Percentiles rank a stretch among this genome's conserved stretches.
Evolutionary conservation across 2,797 vertebrate species (phyloP).

Genomic region (Arnoldichthys spilopterus): DNA sequence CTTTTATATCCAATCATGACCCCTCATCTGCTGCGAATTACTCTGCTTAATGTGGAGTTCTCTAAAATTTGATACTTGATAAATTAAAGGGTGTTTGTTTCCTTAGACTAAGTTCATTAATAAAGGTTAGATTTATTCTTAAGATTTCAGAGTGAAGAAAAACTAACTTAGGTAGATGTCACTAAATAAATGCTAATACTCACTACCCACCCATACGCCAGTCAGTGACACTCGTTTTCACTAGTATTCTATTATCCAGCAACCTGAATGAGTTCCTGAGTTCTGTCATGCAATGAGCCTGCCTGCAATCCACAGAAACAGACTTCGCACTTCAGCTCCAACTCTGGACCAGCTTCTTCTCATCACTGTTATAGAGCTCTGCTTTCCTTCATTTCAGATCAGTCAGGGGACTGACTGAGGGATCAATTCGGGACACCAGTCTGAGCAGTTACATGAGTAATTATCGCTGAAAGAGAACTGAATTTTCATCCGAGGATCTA

Average conservation of each 20-base stretch:
- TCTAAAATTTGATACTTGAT: too few relatives aligned
- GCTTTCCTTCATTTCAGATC: conserved; percentile 1
- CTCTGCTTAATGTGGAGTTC: too few relatives aligned
- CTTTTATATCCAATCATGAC: too few relatives aligned
- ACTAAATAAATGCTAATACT: not conserved
- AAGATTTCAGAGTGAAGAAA: too few relatives aligned
- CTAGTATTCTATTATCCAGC: conserved; percentile 39
- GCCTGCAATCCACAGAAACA: conserved; percentile 42
- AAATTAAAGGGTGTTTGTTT: too few relatives aligned
- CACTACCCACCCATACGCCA: conserved; percentile 21
- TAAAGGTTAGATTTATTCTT: too few relatives aligned
- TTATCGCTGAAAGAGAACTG: conserved; percentile 27
- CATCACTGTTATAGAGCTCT: not conserved
- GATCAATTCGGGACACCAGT: conserved; percentile 15
- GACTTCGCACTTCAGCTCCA: conserved; percentile 27
- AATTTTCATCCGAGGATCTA: conserved; percentile 29
- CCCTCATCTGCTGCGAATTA: too few relatives aligned
- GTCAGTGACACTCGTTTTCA: too few relatives aligned
- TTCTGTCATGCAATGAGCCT: conserved; percentile 27
- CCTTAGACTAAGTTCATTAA: too few relatives aligned
- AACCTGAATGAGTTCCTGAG: conserved; percentile 29
- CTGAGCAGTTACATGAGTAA: not conserved
- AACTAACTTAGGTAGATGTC: too few relatives aligned
- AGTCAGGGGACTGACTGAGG: not conserved
- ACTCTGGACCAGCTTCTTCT: conserved; percentile 3